Base-by-base conservation (phyloP, 2,113 vertebrate genomes). In the Conger conger region DNA sequence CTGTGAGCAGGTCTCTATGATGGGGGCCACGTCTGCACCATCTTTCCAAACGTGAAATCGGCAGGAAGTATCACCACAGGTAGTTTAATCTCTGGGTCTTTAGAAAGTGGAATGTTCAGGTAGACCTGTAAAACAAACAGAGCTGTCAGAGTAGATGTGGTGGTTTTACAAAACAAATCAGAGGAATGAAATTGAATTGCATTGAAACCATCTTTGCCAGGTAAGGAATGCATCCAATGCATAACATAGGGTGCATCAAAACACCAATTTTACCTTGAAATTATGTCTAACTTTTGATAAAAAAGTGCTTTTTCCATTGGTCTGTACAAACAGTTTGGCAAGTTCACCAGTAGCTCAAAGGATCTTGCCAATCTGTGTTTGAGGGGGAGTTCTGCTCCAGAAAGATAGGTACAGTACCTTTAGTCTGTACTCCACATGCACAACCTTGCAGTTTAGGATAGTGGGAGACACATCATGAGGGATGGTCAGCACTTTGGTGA, bases 361-460 rank as follows among this genome's bases (percentile, higher is more conserved):
- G n/a, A n/a, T n/a, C n/a, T n/a, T n/a, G n/a, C n/a, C n/a, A n/a
- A n/a, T n/a, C n/a, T n/a, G n/a, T n/a, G n/a, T n/a, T n/a, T n/a
- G n/a, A n/a, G n/a, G 35, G 27, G 4, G 42, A 45, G 27, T 63
- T 40, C n/a, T 50, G 60, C 54, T 37, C 30, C 77, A 35, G 18
- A 60, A 42, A 23, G 5, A 18, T 20, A 27, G 57, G 33, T 8
- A 81, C 7, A 93, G 84, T 83, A 95, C 94, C 91, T 87, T 91
- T 9, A 94, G 90, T 87, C 90, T 92, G 92, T 95, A 84, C 86
- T 95, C 94, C 17, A 33, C 90, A 87, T 89, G 93, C 73, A 95
- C 88, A 80, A 89, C 90, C 0, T 0, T 83, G 85, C 94, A 94
- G 91, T 92, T 92, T 57, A 83, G 0, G 84, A 94, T 93, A 0